These are phyloP conservation scores for Pongo abelii DNA, from an alignment of 2,113 vertebrate genomes.

Conservation along the genomic window DNA sequence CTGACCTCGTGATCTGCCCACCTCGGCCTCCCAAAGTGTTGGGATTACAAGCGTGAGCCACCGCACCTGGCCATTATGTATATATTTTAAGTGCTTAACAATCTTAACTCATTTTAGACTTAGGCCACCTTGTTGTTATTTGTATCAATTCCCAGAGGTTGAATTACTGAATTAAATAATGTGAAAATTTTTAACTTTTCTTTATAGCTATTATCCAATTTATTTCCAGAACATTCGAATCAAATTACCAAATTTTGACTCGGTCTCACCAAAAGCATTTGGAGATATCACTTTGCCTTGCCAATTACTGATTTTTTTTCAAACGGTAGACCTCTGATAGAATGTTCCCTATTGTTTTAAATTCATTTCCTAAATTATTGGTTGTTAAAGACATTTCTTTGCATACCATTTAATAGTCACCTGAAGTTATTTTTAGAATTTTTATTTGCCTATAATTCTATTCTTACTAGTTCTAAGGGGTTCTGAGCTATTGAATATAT, in stretches of 20 bases:
- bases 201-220: neutral
- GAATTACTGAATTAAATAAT: constrained; percentile 1
- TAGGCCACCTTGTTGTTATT: neutral
- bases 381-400: neutral
- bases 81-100: neutral
- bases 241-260: neutral
- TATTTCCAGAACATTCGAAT: neutral
- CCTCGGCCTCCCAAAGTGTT: too few species aligned
- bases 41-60: too few species aligned
- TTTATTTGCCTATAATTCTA: neutral
- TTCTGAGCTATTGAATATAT: neutral
- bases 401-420: neutral
- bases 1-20: too few species aligned
- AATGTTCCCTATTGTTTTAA: neutral
- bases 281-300: neutral
- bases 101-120: neutral
- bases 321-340: neutral
- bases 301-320: neutral
- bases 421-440: neutral
- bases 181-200: neutral
- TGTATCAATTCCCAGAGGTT: neutral
- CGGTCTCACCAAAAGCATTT: neutral
- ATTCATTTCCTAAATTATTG: constrained; percentile 1
- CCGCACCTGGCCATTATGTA: too few species aligned
- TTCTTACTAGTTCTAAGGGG: neutral